Conservation (phyloP, 2,797 vertebrate genomes). For the Choloepus didactylus region DNA sequence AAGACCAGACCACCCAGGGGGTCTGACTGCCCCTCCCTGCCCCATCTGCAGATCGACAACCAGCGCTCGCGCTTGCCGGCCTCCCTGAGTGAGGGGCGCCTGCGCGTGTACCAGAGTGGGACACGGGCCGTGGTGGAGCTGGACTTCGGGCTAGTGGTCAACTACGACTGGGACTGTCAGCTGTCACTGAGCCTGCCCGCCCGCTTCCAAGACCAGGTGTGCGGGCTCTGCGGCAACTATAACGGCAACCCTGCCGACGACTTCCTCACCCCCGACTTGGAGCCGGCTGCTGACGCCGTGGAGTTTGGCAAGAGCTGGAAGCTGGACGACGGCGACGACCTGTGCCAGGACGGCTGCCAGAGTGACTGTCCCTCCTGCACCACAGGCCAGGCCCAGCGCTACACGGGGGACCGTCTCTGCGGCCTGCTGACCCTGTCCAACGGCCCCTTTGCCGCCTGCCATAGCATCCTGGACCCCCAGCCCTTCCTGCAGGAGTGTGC, state of each 20-base stretch:
- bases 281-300: slow-evolving; percentile 60
- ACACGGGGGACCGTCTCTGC: slow-evolving; percentile 85
- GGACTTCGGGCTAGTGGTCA: slow-evolving; percentile 89
- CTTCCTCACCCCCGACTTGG: slow-evolving; percentile 70
- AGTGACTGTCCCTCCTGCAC: slow-evolving; percentile 87
- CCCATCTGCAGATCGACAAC: slow-evolving; percentile 87
- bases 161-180: slow-evolving; percentile 89
- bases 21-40: neutral
- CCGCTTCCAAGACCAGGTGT: slow-evolving; percentile 88
- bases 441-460: slow-evolving; percentile 88
- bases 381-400: slow-evolving; percentile 47
- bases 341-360: slow-evolving; percentile 88
- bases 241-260: slow-evolving; percentile 89
- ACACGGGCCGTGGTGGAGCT: slow-evolving; percentile 84
- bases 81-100: slow-evolving; percentile 79
- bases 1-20: rapidly evolving
- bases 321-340: slow-evolving; percentile 83
- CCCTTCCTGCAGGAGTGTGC: slow-evolving; percentile 90
- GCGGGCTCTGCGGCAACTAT: slow-evolving; percentile 92
- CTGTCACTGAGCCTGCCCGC: slow-evolving; percentile 89
- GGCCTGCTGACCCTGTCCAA: slow-evolving; percentile 85
- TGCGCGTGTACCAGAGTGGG: slow-evolving; percentile 88
- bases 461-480: slow-evolving; percentile 85
- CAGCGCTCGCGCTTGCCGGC: slow-evolving; percentile 88
- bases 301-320: slow-evolving; percentile 91